Evolutionary conservation across 2,888 invertebrate species (phyloP).

Genomic region (Colletes collaris): DNA sequence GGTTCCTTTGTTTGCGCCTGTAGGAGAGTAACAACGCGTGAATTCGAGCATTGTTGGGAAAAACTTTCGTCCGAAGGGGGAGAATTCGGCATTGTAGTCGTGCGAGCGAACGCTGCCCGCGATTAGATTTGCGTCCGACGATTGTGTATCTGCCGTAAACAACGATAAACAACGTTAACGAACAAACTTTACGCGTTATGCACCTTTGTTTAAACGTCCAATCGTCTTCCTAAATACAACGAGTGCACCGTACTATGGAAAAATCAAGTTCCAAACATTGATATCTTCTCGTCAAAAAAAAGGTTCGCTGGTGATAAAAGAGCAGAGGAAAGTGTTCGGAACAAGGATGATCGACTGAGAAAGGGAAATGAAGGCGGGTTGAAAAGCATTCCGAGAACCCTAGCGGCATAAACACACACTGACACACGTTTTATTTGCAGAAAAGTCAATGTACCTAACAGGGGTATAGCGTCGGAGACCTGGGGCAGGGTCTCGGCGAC

Average conservation of each 20-base stretch:
- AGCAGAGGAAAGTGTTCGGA: background rate
- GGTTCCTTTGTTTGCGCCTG: constrained; percentile 9
- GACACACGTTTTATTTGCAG: constrained; percentile 49
- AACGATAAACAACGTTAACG: no score
- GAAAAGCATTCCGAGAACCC: background rate
- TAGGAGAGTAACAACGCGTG: constrained; percentile 4
- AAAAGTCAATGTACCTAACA: constrained; percentile 93
- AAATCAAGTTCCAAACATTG: no score
- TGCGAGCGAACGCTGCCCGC: background rate
- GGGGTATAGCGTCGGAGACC: constrained; percentile 99
- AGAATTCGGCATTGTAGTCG: background rate
- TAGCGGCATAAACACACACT: constrained; percentile 32
- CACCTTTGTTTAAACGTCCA: background rate
- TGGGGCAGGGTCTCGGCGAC: constrained; percentile 99
- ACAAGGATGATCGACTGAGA: background rate
- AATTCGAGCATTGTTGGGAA: background rate
- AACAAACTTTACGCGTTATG: no score
- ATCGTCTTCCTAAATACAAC: background rate
- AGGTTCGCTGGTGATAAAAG: no score
- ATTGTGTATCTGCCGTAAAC: no score
- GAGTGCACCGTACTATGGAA: constrained; percentile 25
- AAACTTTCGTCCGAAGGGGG: background rate
- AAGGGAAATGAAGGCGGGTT: background rate
- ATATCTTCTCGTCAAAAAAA: background rate
- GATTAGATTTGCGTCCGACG: background rate